Base-by-base conservation (phyloP, 2,797 vertebrate genomes). In the Alfaro cultratus region DNA sequence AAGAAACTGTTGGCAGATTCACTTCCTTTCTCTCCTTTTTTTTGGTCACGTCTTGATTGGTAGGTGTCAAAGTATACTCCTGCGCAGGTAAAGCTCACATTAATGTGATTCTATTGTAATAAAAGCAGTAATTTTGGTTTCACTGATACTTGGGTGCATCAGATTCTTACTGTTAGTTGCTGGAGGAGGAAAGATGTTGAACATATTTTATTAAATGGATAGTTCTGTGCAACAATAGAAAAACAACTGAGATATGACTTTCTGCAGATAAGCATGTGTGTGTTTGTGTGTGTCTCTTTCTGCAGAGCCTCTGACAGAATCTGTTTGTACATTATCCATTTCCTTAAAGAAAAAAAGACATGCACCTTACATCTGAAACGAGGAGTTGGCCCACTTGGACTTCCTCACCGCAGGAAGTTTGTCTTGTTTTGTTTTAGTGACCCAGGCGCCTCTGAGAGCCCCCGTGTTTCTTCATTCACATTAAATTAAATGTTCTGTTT, bases 1-100 rank as follows among this genome's bases (percentile, higher is more conserved):
- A 91, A 86, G 75, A 90, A 84, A 75, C 62, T 75, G 85, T 88
- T 90, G 86, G 88, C 90, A 92, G 84, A 92, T 92, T 93, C 90
- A 91, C 88, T 92, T 92, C 92, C 88, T 79, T 13, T 86, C 73
- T 86, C 67, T 68, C 70, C 76, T 77, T 64, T 0, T 72, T 43
- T 34, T 67, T 67, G 23, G 7, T 49, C 75, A 83, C 23, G 67
- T 62, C 82, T 81, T 91, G 89, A 91, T 84, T 90, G 91, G 80
- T 88, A 88, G 82, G 39, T 76, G 78, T 75, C 60, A 18, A 70
- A 26, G 70, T 46, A 68, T 73, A 80, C 68, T 79, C 79, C 74
- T 83, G 72, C 72, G 73, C 62, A 85, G 68, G 74, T 84, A 76
- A 77, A 87, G 80, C 81, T 85, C 47, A 76, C 46, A 46, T 81